Evolutionary conservation across 2,113 vertebrate species (phyloP), one percentile per base, ranked within the genome.

Genomic region (Glaucidium brasilianum): DNA sequence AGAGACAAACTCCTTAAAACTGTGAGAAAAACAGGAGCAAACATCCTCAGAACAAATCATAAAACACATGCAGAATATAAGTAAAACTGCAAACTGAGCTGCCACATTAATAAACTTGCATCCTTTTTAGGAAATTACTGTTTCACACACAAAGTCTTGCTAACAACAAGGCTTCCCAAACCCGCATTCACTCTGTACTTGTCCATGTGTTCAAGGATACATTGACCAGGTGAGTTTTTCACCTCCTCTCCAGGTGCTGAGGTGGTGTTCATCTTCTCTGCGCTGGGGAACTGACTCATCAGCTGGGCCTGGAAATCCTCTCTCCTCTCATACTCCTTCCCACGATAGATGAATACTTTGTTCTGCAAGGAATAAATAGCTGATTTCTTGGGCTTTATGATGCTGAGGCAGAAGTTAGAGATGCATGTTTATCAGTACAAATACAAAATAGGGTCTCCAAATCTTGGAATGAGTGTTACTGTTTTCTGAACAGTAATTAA

Each of bases 321-420:
- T 85, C 99, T 98, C 47, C 99, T 98, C 96, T 99, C 99, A 6
- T 99, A 99, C 84, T 99, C 99, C 87, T 99, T 99, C 22, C 99
- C 99, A 6, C 99, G 99, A 94, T 99, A 99, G 97, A 99, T 99
- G 96, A 99, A 99, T 62, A 99, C 99, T 96, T 99, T 99, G 98
- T 99, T 99, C 99, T 99, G 98, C 58, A 96, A 79, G 55, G 72
- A 69, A 85, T 2, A 26, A 68, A 78, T 2, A 66, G 17, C 27
- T 29, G 13, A 18, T 29, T 90, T 53, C 78, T 76, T 23, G 41
- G 47, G 16, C 68, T 53, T 11, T 11, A 4, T 3, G 58, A 23
- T 12, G 53, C 85, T 50, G 59, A 41, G 73, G 60, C 21, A 84
- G 26, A 37, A 39, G 6, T 22, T n/a, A 32, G 1, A 83, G 37